phyloP scores from a whole-genome alignment of 2,888 invertebrate genomes.

The Drosophila mettleri region DNA sequence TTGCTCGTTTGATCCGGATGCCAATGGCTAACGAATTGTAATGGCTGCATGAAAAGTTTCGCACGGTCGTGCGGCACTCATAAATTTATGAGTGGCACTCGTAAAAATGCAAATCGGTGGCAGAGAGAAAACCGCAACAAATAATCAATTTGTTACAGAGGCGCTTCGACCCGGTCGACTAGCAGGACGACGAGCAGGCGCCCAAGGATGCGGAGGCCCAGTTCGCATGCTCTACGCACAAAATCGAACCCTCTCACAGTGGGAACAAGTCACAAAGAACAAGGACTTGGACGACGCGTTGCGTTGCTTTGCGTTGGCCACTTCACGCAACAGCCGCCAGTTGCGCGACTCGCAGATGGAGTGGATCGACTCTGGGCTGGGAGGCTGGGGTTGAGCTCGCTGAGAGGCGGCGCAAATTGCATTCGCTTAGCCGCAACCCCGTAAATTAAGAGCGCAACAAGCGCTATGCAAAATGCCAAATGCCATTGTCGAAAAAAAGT shows the following conservation, averaged over 20 bases:
- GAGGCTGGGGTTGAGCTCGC: slow-evolving; percentile 10
- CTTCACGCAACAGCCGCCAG: slow-evolving; percentile 53
- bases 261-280: slow-evolving; percentile 61
- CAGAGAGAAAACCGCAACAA: slow-evolving; percentile 63
- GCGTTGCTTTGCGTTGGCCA: slow-evolving; percentile 51
- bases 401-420: slow-evolving; percentile 67
- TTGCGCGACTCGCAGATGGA: slow-evolving; percentile 10
- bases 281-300: slow-evolving; percentile 28
- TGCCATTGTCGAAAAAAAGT: slow-evolving; percentile 63
- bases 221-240: slow-evolving; percentile 59
- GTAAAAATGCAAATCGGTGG: slow-evolving; percentile 66
- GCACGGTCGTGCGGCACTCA: slow-evolving; percentile 70
- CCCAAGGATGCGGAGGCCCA: slow-evolving; percentile 21
- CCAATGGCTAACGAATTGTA: slow-evolving; percentile 40
- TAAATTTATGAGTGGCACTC: slow-evolving; percentile 76
- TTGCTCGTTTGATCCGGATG: not conserved
- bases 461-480: slow-evolving; percentile 40
- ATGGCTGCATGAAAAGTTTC: slow-evolving; percentile 59
- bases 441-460: slow-evolving; percentile 66
- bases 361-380: slow-evolving; percentile 24
- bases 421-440: slow-evolving; percentile 79
- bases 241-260: slow-evolving; percentile 61
- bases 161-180: slow-evolving; percentile 53
- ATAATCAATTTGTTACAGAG: slow-evolving; percentile 80
- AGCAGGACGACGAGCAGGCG: slow-evolving; percentile 7